Conservation (phyloP, 2,113 vertebrate genomes). For the Austrofundulus limnaeus region DNA sequence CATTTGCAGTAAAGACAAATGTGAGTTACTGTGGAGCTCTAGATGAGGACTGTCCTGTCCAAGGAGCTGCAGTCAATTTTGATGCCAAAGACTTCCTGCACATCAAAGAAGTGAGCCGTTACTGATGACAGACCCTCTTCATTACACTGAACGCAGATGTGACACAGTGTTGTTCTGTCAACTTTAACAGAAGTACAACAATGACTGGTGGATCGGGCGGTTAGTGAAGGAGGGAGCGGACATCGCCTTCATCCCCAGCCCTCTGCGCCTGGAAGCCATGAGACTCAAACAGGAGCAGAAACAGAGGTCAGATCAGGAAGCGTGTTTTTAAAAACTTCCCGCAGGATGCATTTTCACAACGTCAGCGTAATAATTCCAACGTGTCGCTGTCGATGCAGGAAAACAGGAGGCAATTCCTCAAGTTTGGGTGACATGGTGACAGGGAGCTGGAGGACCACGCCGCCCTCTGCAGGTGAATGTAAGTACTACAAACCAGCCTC, state of each 20-base stretch:
- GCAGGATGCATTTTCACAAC: neutral
- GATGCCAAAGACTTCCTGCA: constrained; percentile 99
- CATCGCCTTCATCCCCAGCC: constrained; percentile 95
- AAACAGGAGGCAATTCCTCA: constrained; percentile 86
- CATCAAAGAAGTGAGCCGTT: constrained; percentile 91
- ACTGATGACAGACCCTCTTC: neutral
- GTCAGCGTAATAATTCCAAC: neutral
- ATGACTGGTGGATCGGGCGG: constrained; percentile 97
- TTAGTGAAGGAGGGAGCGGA: constrained; percentile 95
- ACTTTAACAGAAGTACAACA: constrained; percentile 88
- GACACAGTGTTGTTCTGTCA: constrained; percentile 8
- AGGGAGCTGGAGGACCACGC: constrained; percentile 90
- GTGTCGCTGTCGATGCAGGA: constrained; percentile 74
- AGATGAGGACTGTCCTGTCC: constrained; percentile 94
- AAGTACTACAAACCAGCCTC: constrained; percentile 55
- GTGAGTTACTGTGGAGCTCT: constrained; percentile 94
- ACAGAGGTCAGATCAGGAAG: constrained; percentile 80
- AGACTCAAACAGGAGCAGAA: constrained; percentile 95
- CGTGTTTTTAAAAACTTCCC: neutral
- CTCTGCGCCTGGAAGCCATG: constrained; percentile 92
- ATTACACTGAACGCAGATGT: neutral
- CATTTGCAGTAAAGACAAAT: constrained; percentile 94
- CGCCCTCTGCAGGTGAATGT: constrained; percentile 87
- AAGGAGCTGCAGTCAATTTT: constrained; percentile 95
- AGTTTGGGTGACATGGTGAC: constrained; percentile 89